Conservation (phyloP, 2,888 invertebrate species). For the Andricus quercusramuli region DNA sequence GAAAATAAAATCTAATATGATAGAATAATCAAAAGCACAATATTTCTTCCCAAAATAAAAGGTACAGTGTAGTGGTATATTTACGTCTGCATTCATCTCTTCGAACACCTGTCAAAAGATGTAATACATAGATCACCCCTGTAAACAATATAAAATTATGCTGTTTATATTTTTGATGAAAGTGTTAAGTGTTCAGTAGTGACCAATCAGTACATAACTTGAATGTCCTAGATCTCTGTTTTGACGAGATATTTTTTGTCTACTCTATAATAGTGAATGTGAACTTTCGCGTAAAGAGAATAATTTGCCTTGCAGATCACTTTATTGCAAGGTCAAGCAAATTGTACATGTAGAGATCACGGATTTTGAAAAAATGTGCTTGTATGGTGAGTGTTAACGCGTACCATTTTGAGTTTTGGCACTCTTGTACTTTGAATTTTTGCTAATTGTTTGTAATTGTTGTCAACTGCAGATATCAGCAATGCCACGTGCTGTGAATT, state of each 20-base stretch:
- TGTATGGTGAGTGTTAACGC: not conserved
- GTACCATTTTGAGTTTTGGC: not conserved
- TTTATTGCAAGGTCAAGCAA: slow-evolving; percentile 22
- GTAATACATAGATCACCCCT: not conserved
- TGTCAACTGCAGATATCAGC: not conserved
- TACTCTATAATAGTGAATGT: not conserved
- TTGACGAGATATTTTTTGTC: not conserved
- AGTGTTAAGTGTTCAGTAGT: not conserved
- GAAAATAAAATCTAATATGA: not conserved
- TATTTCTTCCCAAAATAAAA: not conserved
- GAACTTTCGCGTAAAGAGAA: slow-evolving; percentile 1
- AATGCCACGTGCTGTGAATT: not conserved
- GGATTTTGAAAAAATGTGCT: slow-evolving; percentile 17
- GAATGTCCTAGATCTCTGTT: not conserved
- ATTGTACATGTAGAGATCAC: slow-evolving; percentile 22
- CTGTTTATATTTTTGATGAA: not conserved
- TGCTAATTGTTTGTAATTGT: not conserved
- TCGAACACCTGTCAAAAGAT: slow-evolving; percentile 5
- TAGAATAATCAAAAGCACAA: not conserved
- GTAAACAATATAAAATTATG: not conserved
- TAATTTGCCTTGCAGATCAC: slow-evolving; percentile 35
- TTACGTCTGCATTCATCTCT: not conserved
- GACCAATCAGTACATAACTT: not conserved
- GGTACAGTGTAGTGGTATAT: not conserved
- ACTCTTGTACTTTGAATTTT: not conserved